A percentile compares a stretch with the other conserved stretches of the same genome.
Evolutionary conservation across 2,888 invertebrate genomes (phyloP).

Genomic region (Scrobipalpa atriplicella): DNA sequence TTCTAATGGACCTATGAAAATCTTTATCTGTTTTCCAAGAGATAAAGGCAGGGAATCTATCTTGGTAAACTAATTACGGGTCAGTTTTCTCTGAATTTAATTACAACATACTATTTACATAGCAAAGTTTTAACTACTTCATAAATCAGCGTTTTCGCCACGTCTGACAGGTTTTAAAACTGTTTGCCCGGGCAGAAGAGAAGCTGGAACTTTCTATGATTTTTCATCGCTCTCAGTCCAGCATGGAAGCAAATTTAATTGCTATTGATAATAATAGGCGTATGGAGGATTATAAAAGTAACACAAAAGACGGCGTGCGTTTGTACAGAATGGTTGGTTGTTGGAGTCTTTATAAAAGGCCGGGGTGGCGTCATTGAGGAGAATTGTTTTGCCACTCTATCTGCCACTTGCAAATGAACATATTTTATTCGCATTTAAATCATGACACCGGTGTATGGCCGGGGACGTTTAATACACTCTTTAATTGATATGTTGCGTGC

Average conservation of each 20-base stretch:
- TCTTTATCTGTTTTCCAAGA: conserved; percentile 13
- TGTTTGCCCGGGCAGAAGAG: no score
- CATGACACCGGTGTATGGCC: conserved; percentile 56
- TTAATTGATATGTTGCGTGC: conserved; percentile 78
- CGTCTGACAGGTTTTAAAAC: no score
- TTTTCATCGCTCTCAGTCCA: no score
- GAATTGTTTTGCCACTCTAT: conserved; percentile 30
- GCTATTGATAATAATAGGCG: neutral
- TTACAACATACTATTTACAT: neutral
- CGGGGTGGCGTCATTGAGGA: conserved; percentile 9
- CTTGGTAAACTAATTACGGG: conserved; percentile 8
- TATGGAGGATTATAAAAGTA: neutral
- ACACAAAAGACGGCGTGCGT: conserved; percentile 3
- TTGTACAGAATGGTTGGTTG: neutral
- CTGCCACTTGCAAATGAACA: conserved; percentile 31
- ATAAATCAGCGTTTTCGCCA: no score
- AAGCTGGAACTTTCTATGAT: no score
- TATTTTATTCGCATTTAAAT: conserved; percentile 33
- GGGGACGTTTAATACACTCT: conserved; percentile 68
- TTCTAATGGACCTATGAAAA: conserved; percentile 20
- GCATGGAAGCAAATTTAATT: neutral
- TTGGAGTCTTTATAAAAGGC: conserved; percentile 15
- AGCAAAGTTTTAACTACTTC: neutral
- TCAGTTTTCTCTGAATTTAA: neutral
- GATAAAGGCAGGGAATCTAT: conserved; percentile 10